Evolutionary conservation across 2,113 vertebrate genomes (phyloP).

Genomic region (Petromus typicus): DNA sequence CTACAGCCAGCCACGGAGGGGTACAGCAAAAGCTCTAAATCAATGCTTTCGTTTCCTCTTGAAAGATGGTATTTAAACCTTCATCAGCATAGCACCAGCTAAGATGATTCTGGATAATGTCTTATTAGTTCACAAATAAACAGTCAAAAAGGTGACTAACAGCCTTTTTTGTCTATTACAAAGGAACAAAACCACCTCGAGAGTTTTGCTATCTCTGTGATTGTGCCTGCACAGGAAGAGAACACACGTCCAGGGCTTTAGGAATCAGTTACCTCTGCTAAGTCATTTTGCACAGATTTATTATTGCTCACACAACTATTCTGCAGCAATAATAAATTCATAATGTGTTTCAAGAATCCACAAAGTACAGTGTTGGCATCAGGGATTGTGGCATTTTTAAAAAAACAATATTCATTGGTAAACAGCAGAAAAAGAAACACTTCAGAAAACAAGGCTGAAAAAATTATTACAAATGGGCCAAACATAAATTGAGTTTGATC

Average conservation of each 20-base stretch:
- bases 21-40: neutral
- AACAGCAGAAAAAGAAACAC: neutral
- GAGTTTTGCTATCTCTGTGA: neutral
- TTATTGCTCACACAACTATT: neutral
- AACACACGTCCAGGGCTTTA: neutral
- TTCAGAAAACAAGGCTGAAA: neutral
- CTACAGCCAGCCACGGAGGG: no score
- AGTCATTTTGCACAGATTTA: neutral
- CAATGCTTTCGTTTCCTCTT: neutral
- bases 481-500: neutral
- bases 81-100: neutral
- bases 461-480: neutral
- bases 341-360: slow-evolving; percentile 1
- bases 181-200: neutral
- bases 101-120: neutral
- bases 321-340: neutral
- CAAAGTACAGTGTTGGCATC: neutral
- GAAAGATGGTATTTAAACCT: neutral
- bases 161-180: neutral
- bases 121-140: neutral
- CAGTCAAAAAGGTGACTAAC: neutral
- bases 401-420: slow-evolving; percentile 30
- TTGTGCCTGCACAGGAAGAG: neutral
- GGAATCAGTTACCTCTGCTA: neutral
- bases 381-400: neutral